Evolutionary conservation across 2,888 invertebrate species (phyloP).

Genomic region (Cheilosia pagana): DNA sequence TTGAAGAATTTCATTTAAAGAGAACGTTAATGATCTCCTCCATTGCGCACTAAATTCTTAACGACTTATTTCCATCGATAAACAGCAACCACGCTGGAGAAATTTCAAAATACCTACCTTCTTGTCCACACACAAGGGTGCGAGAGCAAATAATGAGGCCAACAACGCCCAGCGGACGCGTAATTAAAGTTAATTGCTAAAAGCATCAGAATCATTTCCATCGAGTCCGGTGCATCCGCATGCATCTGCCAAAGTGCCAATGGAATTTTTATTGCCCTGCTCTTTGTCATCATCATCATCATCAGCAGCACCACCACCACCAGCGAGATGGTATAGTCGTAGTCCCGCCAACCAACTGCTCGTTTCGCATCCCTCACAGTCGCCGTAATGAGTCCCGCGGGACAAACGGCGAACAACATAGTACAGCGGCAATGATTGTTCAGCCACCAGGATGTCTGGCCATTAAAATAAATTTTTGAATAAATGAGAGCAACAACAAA

Average conservation of each 20-base stretch:
- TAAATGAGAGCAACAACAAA: constrained; percentile 58
- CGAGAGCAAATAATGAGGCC: constrained; percentile 73
- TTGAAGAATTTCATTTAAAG: constrained; percentile 41
- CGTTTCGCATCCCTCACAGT: constrained; percentile 27
- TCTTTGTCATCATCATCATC: constrained; percentile 64
- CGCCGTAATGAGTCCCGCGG: constrained; percentile 67
- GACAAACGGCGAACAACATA: constrained; percentile 45
- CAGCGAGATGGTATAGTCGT: constrained; percentile 18
- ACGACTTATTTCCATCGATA: constrained; percentile 24
- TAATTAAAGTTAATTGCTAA: constrained; percentile 75
- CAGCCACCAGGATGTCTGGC: constrained; percentile 57
- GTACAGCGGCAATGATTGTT: constrained; percentile 45
- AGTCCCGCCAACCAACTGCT: constrained; percentile 15
- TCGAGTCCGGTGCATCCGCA: constrained; percentile 22
- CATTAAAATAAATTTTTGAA: constrained; percentile 73
- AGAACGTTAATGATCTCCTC: constrained; percentile 22
- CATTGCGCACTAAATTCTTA: neutral
- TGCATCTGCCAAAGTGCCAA: constrained; percentile 73
- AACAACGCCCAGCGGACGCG: constrained; percentile 67
- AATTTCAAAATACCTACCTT: constrained; percentile 19
- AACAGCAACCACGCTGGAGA: constrained; percentile 1
- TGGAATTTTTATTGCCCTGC: constrained; percentile 73
- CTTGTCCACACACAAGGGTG: constrained; percentile 55
- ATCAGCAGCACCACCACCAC: constrained; percentile 5
- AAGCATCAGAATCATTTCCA: constrained; percentile 54